Conservation (phyloP, 2,113 vertebrate species). For the Hyaena hyaena region DNA sequence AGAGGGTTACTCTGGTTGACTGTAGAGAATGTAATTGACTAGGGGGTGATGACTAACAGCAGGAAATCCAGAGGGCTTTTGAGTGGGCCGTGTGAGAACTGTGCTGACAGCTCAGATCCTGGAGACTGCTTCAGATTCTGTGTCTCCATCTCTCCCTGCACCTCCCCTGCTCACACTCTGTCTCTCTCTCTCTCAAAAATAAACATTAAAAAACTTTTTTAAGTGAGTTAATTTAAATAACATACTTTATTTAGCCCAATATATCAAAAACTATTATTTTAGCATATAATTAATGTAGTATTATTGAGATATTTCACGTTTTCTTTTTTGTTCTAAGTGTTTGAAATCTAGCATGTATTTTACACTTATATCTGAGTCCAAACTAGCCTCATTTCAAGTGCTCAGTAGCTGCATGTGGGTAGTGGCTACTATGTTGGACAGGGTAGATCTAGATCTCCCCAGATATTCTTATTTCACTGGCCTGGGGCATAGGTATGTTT, state of each 20-base stretch:
- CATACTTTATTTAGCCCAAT: background rate
- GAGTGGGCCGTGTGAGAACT: background rate
- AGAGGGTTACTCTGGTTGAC: background rate
- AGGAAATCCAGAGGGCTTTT: background rate
- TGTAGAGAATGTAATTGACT: background rate
- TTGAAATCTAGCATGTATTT: background rate
- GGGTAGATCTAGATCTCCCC: background rate
- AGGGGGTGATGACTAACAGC: background rate
- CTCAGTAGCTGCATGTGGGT: background rate
- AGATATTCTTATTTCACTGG: background rate
- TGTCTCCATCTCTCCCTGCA: too few species aligned
- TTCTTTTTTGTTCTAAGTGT: background rate
- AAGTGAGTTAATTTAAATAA: background rate
- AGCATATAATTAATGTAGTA: background rate
- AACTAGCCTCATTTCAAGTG: background rate
- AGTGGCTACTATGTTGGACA: background rate
- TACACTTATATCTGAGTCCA: background rate
- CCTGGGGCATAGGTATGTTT: background rate
- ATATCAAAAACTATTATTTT: slow-evolving; percentile 12
- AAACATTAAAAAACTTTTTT: too few species aligned
- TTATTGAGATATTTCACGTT: slow-evolving; percentile 10
- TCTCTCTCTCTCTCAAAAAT: too few species aligned
- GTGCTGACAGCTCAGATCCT: too few species aligned
- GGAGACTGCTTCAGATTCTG: too few species aligned
- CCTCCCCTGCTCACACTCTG: too few species aligned